Evolutionary conservation across 2,113 vertebrate species (phyloP), one percentile per base, ranked within the genome.

Genomic region (Oreochromis tanganicae): DNA sequence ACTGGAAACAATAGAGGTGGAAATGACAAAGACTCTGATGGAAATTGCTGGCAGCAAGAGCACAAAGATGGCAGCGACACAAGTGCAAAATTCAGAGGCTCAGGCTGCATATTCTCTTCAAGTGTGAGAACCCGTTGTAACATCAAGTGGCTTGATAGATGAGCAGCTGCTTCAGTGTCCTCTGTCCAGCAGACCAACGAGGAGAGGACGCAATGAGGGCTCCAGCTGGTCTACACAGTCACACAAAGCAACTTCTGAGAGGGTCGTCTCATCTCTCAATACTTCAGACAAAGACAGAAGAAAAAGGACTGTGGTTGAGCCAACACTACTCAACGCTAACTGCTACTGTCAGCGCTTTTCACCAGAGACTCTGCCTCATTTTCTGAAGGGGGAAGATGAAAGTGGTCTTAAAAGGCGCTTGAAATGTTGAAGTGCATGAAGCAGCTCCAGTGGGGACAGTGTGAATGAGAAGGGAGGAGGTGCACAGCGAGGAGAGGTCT

Each of bases 311-410:
- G 19, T 36, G 84, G 86, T 87, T 59, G 85, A 92, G 88, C 87
- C 87, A 92, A 91, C 85, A 89, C 82, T 71, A 83, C 85, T 91
- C 85, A 24, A 57, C 66, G 36, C 82, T 95, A 94, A 95, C 91
- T 91, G 91, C 81, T 86, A 92, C 93, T 94, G 95, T 93, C 94
- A 93, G 93, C 87, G 55, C 84, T 94, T 94, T 91, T 92, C 95
- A 93, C 89, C 89, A 91, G 91, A 95, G 94, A 93, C 89, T 81
- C 81, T 75, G 90, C 88, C 91, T 95, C 75, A 81, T 95, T 95
- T 94, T 94, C 83, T 90, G 85, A 93, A 90, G 87, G 89, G 81
- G 87, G 71, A 88, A 94, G 95, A 95, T 96, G 93, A 96, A 96
- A 96, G 94, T 88, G 86, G 83, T 88, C 90, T 95, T 94, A 88